Conservation (phyloP, 2,888 invertebrate species). For the Lamellibrachia columna region DNA sequence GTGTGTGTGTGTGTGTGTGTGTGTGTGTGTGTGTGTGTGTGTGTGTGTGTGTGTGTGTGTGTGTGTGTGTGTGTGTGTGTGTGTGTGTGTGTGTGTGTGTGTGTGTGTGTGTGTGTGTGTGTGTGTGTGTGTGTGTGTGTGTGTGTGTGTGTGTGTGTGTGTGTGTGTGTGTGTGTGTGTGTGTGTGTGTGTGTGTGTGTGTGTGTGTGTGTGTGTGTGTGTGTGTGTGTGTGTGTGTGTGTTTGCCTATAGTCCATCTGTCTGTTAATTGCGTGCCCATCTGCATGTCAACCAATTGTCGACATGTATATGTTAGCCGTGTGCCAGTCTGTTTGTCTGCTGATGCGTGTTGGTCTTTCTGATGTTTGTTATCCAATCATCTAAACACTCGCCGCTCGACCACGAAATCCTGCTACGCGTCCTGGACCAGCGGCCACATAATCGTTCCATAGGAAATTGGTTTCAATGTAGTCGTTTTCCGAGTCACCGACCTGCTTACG, state of each 20-base stretch:
- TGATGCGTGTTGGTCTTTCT: neutral
- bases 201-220: neutral
- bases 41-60: neutral
- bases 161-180: neutral
- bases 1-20: neutral
- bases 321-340: neutral
- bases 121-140: neutral
- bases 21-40: neutral
- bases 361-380: neutral
- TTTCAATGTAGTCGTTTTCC: neutral
- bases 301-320: neutral
- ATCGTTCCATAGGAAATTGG: neutral
- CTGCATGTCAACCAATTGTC: neutral
- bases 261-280: neutral
- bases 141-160: neutral
- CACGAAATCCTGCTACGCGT: neutral
- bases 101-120: neutral
- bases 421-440: neutral
- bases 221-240: neutral
- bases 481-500: neutral
- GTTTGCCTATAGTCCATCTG: neutral
- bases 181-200: too few species aligned
- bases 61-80: neutral
- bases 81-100: neutral
- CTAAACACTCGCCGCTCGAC: neutral